Evolutionary conservation across 1,140 invertebrate species (phyloP).

Genomic region (Pygmarrhopalites habei): DNA sequence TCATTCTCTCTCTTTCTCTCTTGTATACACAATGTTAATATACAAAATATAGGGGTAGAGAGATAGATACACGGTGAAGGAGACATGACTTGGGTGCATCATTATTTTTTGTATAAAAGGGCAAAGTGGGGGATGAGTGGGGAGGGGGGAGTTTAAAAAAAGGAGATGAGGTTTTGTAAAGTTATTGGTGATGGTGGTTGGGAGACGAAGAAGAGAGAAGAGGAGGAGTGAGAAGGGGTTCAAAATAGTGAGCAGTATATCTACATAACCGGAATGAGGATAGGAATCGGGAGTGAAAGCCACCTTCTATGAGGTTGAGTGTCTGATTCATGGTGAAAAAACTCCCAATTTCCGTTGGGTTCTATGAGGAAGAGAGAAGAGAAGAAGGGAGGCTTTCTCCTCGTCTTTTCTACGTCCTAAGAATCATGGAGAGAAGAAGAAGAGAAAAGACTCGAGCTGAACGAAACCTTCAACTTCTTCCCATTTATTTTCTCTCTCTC

Average conservation of each 20-base stretch:
- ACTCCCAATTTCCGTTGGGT: conserved; percentile 3
- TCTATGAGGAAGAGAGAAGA: conserved; percentile 5
- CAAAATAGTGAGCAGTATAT: not conserved
- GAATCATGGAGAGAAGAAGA: not conserved
- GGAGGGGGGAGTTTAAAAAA: not conserved
- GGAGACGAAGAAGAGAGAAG: not conserved
- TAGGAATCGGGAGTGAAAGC: no score
- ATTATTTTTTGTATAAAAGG: no score
- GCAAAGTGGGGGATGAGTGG: no score
- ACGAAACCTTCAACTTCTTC: conserved; percentile 1
- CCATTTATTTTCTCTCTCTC: conserved; percentile 1
- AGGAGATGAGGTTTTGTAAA: conserved; percentile 3
- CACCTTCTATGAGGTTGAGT: not conserved
- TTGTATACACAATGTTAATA: no score
- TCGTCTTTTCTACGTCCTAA: not conserved
- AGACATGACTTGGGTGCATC: no score
- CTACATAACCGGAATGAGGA: not conserved
- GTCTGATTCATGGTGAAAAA: conserved; percentile 11
- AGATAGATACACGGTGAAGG: no score
- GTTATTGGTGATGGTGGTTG: no score
- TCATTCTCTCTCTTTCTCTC: no score
- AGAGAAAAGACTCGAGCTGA: conserved; percentile 6
- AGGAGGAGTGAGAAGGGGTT: no score
- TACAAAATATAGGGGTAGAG: no score
- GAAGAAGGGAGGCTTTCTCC: not conserved